Base-by-base conservation (phyloP, 2,888 invertebrate genomes). In the Apodemia zela region DNA sequence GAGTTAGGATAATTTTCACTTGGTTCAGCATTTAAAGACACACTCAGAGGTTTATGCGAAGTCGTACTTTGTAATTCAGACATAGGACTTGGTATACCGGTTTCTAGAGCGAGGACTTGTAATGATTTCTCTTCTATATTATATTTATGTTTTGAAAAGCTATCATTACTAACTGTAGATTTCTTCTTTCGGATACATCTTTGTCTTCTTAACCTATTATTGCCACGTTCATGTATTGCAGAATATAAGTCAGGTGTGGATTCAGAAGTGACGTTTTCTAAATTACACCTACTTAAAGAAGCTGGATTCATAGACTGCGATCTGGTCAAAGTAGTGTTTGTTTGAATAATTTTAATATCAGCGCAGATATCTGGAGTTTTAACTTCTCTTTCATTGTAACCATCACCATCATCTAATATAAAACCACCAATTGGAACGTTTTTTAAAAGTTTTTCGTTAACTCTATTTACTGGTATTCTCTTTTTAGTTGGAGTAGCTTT, bases 151-250 rank as follows among this genome's bases (percentile, higher is more conserved):
- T 80, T 84, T 73, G 79, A 82, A 59, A 80, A 73, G 65, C 87
- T 89, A 61, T 89, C 89, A 38, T 85, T 88, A 64, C 89, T 89
- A 0, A 84, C 81, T 15, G 87, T 88, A 2, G 88, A 89, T 68
- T 92, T 92, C 70, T 93, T 91, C 67, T 93, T 85, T 3, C 94
- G 81, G 17, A 94, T 93, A 71, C 94, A 93, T 69, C 85, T 91
- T 75, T 94, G 94, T 21, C 94, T 82, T 75, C 91, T 93, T 45
- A 94, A 75, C 65, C 86, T 81, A 7, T 85, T 73, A 68, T 86
- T 87, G 7, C 76, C 74, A 6, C 78, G 78, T 67, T 82, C 83
- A 63, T 76, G 75, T 33, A 79, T 73, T 10, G 75, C 75, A 2
- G 76, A 70, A 68, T 80, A 83, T 61, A 91, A 73, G 70, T 90